Conservation (phyloP, 2,797 vertebrate species). For the Periophthalmus magnuspinnatus region DNA sequence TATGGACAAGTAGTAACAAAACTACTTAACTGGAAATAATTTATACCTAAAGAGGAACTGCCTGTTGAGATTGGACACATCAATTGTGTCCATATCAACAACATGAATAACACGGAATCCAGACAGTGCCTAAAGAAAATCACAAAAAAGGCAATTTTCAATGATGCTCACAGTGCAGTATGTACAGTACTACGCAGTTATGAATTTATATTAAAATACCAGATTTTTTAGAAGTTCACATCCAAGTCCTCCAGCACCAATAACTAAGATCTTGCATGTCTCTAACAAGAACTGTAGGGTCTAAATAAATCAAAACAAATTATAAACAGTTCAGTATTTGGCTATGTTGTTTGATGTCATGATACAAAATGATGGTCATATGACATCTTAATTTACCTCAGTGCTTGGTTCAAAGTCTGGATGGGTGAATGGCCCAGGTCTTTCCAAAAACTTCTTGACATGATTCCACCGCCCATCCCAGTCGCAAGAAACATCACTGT, state of each 20-base stretch:
- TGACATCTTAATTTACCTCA: conserved; percentile 80
- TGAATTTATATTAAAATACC: conserved; percentile 68
- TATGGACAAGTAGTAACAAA: background rate
- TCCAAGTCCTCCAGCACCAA: conserved; percentile 95
- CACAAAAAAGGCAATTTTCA: background rate
- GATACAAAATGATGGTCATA: background rate
- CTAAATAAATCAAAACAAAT: conserved; percentile 58
- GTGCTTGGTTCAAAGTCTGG: conserved; percentile 97
- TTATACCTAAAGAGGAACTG: conserved; percentile 97
- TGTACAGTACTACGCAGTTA: background rate
- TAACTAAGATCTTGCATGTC: conserved; percentile 95
- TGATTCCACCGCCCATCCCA: conserved; percentile 99
- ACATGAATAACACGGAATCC: conserved; percentile 97
- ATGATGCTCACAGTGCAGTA: too few species aligned
- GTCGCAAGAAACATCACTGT: conserved; percentile 84
- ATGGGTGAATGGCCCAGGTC: conserved; percentile 95
- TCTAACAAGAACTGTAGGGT: conserved; percentile 93
- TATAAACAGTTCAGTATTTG: background rate
- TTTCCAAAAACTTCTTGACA: conserved; percentile 96
- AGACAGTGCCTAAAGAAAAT: conserved; percentile 84
- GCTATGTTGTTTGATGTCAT: background rate
- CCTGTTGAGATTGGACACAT: conserved; percentile 96
- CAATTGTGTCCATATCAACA: conserved; percentile 98
- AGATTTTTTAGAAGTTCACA: conserved; percentile 98
- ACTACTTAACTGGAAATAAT: background rate